Evolutionary conservation across 1,140 invertebrate genomes (phyloP), one percentile per base, ranked within the genome.

Genomic region (Hestina assimilis): DNA sequence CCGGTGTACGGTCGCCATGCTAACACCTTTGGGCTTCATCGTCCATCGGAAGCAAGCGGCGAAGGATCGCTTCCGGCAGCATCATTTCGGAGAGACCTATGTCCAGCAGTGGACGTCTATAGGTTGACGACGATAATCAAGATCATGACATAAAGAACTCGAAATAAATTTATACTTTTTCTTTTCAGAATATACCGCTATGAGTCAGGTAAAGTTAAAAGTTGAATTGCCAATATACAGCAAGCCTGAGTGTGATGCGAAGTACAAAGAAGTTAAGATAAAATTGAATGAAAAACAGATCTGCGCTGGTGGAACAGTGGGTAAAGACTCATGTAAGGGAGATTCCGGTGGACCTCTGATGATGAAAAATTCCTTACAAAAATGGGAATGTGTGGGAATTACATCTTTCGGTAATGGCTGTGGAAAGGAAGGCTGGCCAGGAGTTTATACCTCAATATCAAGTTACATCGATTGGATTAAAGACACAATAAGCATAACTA

Each of bases 281-380:
- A 63, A 68, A 0, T 54, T 91, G 38, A 89, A 83, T 0, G 72
- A 89, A 0, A 88, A 86, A 11, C 93, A 94, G 58, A 59, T 94
- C 1, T 94, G 93, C 59, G 93, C 92, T 8, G 93, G 93, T 5
- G 92, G 92, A 0, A 81, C 89, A 5, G 89, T 83, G 33, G 93
- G 79, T 63, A 93, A 87, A 75, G 94, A 95, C 58, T 91, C 93
- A 0, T 95, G 93, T 59, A 85, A 89, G 47, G 94, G 94, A 0
- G 95, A 96, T 62, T 95, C 94, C 1, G 95, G 95, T 4, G 94
- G 94, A 5, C 93, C 94, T 0, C 75, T 96, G 2, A 94, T 94
- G 93, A 74, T 80, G 40, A 72, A 72, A 11, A 75, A 71, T 7
- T 60, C 70, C 6, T 65, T 55, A 3, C 65, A 75, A 45, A 43